Percentiles rank a stretch among this genome's conserved stretches.
phyloP scores from a whole-genome alignment of 1,140 invertebrate genomes.

The Papilio xuthus region DNA sequence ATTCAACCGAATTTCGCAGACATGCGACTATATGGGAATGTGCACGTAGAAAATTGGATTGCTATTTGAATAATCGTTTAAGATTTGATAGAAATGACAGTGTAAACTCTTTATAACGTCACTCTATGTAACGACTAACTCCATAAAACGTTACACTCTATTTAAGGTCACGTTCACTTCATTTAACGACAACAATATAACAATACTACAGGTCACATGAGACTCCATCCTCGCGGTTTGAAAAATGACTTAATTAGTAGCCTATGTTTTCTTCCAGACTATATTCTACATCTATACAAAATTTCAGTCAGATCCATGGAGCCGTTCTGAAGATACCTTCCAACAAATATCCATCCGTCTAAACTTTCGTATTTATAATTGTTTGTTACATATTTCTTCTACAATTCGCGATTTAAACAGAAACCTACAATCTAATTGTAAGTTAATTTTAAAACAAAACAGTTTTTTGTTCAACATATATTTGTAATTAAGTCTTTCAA shows the following conservation, averaged over 20 bases:
- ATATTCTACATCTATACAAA: no score
- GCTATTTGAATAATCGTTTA: neutral
- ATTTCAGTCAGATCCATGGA: no score
- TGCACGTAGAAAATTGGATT: conserved; percentile 14
- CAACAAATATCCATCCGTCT: no score
- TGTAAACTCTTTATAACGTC: neutral
- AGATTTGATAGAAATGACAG: neutral
- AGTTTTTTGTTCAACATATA: neutral
- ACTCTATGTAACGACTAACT: neutral
- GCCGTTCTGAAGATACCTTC: no score
- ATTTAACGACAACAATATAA: no score
- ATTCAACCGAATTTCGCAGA: conserved; percentile 41
- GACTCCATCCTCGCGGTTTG: no score
- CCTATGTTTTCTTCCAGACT: no score
- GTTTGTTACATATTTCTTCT: no score
- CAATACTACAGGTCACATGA: no score
- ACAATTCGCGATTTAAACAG: neutral
- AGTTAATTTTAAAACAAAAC: neutral
- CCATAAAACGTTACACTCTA: neutral
- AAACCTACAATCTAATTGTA: neutral
- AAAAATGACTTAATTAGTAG: no score
- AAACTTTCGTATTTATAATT: no score
- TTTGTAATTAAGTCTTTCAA: neutral
- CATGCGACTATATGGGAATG: conserved; percentile 5
- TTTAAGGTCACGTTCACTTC: no score